Evolutionary conservation across 2,113 vertebrate species (phyloP), one percentile per base, ranked within the genome.

Genomic region (Bos javanicus): DNA sequence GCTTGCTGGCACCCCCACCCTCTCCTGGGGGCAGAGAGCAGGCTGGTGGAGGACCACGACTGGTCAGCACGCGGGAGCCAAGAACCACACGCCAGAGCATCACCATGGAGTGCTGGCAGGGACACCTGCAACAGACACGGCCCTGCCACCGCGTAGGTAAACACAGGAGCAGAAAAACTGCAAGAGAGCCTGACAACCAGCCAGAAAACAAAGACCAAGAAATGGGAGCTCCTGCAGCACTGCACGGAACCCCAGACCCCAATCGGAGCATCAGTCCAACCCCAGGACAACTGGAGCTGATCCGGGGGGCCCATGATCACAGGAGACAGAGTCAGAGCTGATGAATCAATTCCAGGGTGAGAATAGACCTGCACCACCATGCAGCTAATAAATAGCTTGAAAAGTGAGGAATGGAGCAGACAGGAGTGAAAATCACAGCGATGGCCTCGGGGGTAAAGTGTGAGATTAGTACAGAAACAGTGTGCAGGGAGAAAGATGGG

Each of bases 341-440:
- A 93, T 30, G 92, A 97, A 98, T 87, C 97, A 97, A 96, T 98
- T 89, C 93, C 93, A 80, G 91, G n/a, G 97, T 97, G 97, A 95
- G 97, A 98, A 98, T 76, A 95, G 95, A 91, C 92, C 48, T 46
- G 21, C 83, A 28, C 76, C n/a, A 4, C 7, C 36, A 86, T 60
- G 50, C 91, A 60, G 28, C 93, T 86, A 46, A 71, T 60, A 89
- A 84, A 87, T 30, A 90, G 86, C 86, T 39, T 89, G 93, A 90
- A 76, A 84, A 54, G 92, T 43, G 1, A 4, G 74, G 82, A 50
- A 59, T 60, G 28, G 85, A 83, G 91, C 10, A 71, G 97, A 82
- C 26, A 26, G 3, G 59, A 86, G 97, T 60, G 86, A 88, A 94
- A 96, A 94, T 91, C 94, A 90, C 88, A 95, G 83, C 5, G 11